These are phyloP conservation scores for Chanos chanos DNA, from an alignment of 2,797 vertebrate species.

Conservation along the genomic window DNA sequence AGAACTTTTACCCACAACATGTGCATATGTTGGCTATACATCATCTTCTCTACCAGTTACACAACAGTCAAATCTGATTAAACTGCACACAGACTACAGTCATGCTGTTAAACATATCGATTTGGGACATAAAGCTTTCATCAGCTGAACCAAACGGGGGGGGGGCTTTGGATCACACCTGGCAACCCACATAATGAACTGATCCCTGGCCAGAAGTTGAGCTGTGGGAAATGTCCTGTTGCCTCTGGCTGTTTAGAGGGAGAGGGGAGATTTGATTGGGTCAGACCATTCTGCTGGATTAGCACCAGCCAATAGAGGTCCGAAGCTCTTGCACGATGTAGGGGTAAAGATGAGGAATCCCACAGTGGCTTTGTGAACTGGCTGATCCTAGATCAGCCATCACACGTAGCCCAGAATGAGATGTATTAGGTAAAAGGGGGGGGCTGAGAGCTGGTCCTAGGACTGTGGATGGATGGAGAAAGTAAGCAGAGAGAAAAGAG, in stretches of 20 bases:
- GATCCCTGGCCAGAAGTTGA: not conserved
- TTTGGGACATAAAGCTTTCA: no score
- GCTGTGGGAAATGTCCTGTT: slow-evolving; percentile 6
- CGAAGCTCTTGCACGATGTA: not conserved
- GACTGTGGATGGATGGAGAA: slow-evolving; percentile 2
- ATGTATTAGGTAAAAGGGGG: slow-evolving; percentile 2
- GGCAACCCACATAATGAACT: slow-evolving; percentile 3
- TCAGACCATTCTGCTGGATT: slow-evolving; percentile 53
- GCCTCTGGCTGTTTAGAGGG: slow-evolving; percentile 11
- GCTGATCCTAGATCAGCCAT: not conserved
- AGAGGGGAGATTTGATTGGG: slow-evolving; percentile 40
- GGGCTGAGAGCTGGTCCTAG: not conserved
- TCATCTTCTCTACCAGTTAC: no score
- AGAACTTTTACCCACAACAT: no score
- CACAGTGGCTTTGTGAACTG: no score
- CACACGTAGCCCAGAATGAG: not conserved
- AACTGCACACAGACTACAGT: no score
- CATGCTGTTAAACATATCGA: no score
- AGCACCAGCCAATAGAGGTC: slow-evolving; percentile 52
- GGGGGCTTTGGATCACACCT: no score
- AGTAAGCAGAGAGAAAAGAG: slow-evolving; percentile 4
- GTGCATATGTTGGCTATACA: no score
- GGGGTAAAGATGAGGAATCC: not conserved
- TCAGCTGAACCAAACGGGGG: no score
- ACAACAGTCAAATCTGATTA: no score